These are phyloP conservation scores for Hypena proboscidalis DNA, from an alignment of 2,888 invertebrate genomes.

Conservation along the genomic window DNA sequence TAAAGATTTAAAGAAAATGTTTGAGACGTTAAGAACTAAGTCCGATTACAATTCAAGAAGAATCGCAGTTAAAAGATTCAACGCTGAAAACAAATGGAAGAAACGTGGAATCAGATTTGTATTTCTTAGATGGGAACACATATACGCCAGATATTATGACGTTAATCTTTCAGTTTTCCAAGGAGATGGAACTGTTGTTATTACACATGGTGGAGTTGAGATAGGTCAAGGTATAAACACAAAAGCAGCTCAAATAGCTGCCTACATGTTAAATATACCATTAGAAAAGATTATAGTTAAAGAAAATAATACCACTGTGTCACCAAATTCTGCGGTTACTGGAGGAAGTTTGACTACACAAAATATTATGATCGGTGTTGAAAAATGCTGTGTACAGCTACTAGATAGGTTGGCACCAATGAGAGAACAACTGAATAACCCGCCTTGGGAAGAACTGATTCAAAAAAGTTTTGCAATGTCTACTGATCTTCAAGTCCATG, in stretches of 20 bases:
- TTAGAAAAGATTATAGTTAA: conserved; percentile 87
- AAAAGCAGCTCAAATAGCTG: conserved; percentile 87
- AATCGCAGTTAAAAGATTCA: conserved; percentile 73
- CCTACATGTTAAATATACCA: conserved; percentile 86
- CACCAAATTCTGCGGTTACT: conserved; percentile 86
- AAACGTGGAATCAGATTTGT: conserved; percentile 87
- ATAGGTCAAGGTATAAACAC: conserved; percentile 91
- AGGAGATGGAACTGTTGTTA: conserved; percentile 86
- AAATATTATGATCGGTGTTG: conserved; percentile 81
- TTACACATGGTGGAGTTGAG: conserved; percentile 88
- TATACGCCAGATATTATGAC: conserved; percentile 25
- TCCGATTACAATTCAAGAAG: conserved; percentile 70
- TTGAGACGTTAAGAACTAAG: conserved; percentile 7
- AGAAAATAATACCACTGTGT: conserved; percentile 84
- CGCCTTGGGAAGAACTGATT: conserved; percentile 79
- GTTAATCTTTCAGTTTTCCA: conserved; percentile 33
- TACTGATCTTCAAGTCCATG: conserved; percentile 51
- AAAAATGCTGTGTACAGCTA: conserved; percentile 75
- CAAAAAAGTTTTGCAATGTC: conserved; percentile 58
- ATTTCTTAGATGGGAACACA: conserved; percentile 86
- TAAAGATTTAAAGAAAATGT: conserved; percentile 35
- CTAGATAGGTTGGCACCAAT: conserved; percentile 71
- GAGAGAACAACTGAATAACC: conserved; percentile 57
- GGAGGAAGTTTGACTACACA: conserved; percentile 90
- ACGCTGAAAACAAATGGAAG: conserved; percentile 88